Evolutionary conservation across 1,140 invertebrate species (phyloP).

Genomic region (Agrypnia vestita): DNA sequence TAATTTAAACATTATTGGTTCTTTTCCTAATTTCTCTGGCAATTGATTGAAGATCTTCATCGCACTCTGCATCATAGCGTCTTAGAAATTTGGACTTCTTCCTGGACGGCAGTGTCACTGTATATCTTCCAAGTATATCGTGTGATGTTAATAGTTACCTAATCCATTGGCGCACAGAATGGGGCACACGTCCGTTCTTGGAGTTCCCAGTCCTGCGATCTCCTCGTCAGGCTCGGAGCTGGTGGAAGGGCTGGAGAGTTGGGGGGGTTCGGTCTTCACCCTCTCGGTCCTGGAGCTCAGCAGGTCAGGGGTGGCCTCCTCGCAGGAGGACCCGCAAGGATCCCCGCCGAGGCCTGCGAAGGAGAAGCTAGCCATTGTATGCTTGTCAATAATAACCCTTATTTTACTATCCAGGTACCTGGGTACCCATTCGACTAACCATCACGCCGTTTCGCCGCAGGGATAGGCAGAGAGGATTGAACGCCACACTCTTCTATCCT

Average conservation of each 20-base stretch:
- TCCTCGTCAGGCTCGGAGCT: background rate
- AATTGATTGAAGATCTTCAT: no score
- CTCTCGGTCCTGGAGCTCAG: background rate
- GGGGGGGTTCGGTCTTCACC: background rate
- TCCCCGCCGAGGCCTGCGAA: slow-evolving; percentile 64
- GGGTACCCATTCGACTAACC: background rate
- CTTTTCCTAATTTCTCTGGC: no score
- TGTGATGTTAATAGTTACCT: slow-evolving; percentile 57
- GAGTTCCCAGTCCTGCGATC: slow-evolving; percentile 36
- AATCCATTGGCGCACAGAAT: slow-evolving; percentile 65
- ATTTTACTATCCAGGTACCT: background rate
- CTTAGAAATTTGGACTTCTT: no score
- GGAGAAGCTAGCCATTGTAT: background rate
- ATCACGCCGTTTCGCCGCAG: no score
- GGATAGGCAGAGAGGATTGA: no score
- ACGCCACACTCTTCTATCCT: no score
- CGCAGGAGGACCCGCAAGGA: slow-evolving; percentile 65
- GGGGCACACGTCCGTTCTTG: slow-evolving; percentile 63
- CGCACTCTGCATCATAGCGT: no score
- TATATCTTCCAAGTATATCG: no score
- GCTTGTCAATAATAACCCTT: no score
- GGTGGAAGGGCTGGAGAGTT: no score
- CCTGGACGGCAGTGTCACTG: no score
- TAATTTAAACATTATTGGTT: no score
- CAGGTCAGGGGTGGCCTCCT: slow-evolving; percentile 11